Conservation (phyloP, 2,888 invertebrate species). For the Xylota sylvarum region DNA sequence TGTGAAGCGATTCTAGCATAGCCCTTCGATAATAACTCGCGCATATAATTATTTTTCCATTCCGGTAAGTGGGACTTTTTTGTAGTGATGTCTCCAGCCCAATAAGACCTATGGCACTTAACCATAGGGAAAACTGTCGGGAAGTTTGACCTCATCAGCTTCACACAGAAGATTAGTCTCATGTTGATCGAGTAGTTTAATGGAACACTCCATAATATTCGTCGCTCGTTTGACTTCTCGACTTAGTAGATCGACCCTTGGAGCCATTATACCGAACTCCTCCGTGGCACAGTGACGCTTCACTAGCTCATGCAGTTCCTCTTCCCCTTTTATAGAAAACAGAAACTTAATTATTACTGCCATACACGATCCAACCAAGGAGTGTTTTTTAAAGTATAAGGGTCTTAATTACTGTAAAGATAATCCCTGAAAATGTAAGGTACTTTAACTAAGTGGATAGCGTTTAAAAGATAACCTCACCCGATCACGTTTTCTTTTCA, state of each 20-base stretch:
- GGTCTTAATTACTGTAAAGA: no score
- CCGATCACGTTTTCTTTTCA: background rate
- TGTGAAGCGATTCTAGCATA: no score
- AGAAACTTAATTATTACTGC: no score
- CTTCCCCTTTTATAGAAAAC: no score
- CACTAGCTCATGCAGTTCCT: no score
- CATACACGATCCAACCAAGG: no score
- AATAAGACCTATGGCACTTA: background rate
- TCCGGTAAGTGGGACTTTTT: background rate
- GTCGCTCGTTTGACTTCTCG: background rate
- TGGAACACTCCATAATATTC: background rate
- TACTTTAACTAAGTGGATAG: no score
- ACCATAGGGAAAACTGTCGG: constrained; percentile 4
- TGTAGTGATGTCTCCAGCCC: background rate
- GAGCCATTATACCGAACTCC: no score
- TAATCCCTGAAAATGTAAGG: no score
- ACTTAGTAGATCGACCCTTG: background rate
- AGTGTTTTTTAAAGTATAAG: no score
- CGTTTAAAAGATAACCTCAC: no score
- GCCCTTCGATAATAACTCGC: background rate
- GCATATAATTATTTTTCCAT: background rate
- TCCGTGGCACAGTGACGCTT: no score
- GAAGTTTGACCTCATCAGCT: background rate
- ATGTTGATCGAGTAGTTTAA: background rate
- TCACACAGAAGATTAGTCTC: background rate